Conservation (phyloP, 2,888 invertebrate genomes). For the Nephrotoma flavescens region DNA sequence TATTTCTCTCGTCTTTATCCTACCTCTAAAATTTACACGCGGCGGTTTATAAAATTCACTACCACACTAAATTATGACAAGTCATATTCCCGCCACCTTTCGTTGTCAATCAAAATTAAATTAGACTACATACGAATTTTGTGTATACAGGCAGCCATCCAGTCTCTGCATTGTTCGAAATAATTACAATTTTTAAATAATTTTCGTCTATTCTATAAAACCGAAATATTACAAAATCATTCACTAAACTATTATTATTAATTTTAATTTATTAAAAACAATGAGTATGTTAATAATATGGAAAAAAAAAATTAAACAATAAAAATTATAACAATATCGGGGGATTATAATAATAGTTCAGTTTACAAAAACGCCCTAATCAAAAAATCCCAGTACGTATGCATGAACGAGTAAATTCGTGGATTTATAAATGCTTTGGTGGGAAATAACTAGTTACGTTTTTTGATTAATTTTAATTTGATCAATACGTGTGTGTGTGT, state of each 20-base stretch:
- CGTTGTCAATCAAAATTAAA: not conserved
- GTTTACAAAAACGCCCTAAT: not conserved
- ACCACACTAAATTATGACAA: not conserved
- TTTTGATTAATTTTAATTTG: no score
- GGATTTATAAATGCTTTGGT: no score
- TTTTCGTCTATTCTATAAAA: not conserved
- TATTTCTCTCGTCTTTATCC: not conserved
- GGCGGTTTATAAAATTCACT: not conserved
- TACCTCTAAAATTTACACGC: not conserved
- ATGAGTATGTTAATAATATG: not conserved
- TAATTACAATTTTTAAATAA: not conserved
- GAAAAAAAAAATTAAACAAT: not conserved
- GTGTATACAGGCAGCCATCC: not conserved
- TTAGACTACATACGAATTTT: not conserved
- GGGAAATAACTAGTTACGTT: no score
- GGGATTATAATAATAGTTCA: not conserved
- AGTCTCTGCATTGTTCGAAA: not conserved
- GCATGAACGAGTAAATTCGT: not conserved
- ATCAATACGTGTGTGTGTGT: no score
- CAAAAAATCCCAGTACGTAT: not conserved
- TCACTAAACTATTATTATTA: not conserved
- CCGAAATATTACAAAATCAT: not conserved
- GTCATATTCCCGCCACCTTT: not conserved
- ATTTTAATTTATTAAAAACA: not conserved
- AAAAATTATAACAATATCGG: not conserved